phyloP scores from a whole-genome alignment of 2,113 vertebrate genomes.

The Brienomyrus brachyistius region DNA sequence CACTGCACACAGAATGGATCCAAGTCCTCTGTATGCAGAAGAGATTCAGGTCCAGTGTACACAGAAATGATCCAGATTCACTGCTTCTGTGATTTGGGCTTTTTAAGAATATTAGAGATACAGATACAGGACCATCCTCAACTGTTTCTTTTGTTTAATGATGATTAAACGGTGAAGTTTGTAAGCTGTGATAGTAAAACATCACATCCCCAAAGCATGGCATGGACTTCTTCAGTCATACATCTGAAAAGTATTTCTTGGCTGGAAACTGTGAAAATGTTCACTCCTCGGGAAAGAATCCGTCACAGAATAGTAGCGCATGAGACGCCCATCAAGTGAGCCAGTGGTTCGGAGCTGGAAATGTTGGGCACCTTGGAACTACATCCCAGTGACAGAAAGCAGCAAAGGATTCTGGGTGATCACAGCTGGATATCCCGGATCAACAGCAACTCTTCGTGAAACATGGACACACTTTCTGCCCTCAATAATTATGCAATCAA shows the following conservation, averaged over 20 bases:
- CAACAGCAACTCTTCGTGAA: background rate
- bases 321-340: constrained; percentile 49
- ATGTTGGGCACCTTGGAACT: background rate
- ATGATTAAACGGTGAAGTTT: background rate
- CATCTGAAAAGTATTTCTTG: background rate
- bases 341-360: constrained; percentile 43
- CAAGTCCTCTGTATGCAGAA: background rate
- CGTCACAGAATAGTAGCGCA: constrained; percentile 18
- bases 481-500: background rate
- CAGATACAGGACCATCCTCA: background rate
- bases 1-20: background rate
- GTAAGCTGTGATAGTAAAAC: background rate
- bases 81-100: background rate
- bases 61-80: background rate
- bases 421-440: background rate
- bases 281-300: background rate
- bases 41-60: too few species aligned
- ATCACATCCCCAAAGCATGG: background rate
- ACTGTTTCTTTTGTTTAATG: background rate
- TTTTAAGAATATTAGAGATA: background rate
- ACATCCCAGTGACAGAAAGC: background rate
- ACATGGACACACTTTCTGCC: background rate
- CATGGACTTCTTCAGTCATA: background rate
- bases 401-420: background rate
- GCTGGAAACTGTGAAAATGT: background rate